These are phyloP conservation scores for Montipora cactus DNA, from an alignment of 64 coral and sea anemone species.

Conservation along the genomic window DNA sequence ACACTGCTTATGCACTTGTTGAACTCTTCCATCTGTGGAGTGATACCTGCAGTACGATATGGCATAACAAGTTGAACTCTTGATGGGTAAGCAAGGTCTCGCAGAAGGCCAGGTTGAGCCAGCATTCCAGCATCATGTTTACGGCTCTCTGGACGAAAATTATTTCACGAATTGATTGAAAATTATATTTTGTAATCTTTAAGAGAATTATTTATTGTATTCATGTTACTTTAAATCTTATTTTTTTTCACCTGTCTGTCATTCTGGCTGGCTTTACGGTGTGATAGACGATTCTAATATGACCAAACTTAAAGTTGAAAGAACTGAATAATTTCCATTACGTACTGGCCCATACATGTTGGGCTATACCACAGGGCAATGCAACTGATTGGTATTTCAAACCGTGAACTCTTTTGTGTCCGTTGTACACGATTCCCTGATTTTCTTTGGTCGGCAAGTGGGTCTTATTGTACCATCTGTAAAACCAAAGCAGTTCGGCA, in stretches of 20 bases:
- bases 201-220: neutral
- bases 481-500: too few relatives aligned
- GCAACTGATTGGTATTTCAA: conserved; percentile 23
- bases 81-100: neutral
- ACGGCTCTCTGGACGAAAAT: conserved; percentile 11
- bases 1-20: conserved; percentile 18
- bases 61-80: conserved; percentile 3
- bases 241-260: neutral
- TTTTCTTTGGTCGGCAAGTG: too few relatives aligned
- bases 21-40: neutral
- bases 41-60: conserved; percentile 1
- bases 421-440: too few relatives aligned
- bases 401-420: neutral
- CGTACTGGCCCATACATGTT: conserved; percentile 31
- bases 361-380: conserved; percentile 26
- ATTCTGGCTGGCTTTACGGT: neutral
- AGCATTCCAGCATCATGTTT: conserved; percentile 28
- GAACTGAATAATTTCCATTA: neutral
- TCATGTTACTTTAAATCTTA: neutral
- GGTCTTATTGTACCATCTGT: too few relatives aligned
- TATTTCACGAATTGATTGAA: neutral
- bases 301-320: neutral
- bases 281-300: neutral
- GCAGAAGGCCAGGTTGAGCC: neutral
- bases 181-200: neutral